Conservation (phyloP, 2,888 invertebrate genomes). For the Drosophila suboccidentalis region DNA sequence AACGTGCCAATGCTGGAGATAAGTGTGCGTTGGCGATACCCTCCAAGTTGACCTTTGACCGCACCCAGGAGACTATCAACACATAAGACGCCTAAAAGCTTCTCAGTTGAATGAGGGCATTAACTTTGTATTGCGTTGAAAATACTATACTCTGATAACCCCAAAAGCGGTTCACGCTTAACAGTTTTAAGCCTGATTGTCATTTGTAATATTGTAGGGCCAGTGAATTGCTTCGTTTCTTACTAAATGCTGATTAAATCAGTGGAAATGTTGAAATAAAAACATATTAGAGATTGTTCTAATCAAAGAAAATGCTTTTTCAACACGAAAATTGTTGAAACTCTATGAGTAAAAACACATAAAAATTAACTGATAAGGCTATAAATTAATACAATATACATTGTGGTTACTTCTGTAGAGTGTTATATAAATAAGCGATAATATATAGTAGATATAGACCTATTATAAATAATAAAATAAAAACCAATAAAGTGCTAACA, state of each 20-base stretch:
- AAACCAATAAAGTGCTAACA: too few species aligned
- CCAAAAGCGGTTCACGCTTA: slow-evolving; percentile 11
- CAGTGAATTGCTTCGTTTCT: background rate
- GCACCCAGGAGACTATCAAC: slow-evolving; percentile 63
- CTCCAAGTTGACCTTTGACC: slow-evolving; percentile 49
- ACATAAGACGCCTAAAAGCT: slow-evolving; percentile 37
- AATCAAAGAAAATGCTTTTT: background rate
- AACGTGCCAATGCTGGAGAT: slow-evolving; percentile 41
- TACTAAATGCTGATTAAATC: slow-evolving; percentile 6
- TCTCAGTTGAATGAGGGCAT: slow-evolving; percentile 27
- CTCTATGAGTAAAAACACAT: background rate
- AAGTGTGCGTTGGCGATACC: slow-evolving; percentile 52
- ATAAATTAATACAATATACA: background rate
- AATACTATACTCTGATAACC: slow-evolving; percentile 36
- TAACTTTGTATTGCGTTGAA: background rate
- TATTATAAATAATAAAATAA: background rate
- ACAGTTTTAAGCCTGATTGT: background rate
- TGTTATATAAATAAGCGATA: slow-evolving; percentile 1
- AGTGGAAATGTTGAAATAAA: background rate
- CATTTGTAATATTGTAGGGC: slow-evolving; percentile 1
- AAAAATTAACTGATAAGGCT: background rate
- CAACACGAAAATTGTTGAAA: background rate
- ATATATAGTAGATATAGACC: background rate
- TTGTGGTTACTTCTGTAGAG: background rate
- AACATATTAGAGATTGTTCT: background rate